Conservation (phyloP, 53 echinoderm and acorn worm genomes). For the Crossaster papposus region DNA sequence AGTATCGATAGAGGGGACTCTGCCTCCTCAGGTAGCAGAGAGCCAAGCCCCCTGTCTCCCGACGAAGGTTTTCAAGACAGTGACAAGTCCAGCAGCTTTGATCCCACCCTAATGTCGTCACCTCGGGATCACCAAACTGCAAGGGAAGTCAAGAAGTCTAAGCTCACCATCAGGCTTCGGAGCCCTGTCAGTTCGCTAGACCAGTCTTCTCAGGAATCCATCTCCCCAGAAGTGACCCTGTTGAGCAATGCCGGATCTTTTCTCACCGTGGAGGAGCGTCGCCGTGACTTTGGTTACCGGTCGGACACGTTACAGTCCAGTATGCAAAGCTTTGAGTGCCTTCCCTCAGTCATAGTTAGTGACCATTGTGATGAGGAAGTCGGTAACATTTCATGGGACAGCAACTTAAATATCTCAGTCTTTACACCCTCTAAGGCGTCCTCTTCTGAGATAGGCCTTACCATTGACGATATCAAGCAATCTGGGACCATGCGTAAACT, state of each 20-base stretch:
- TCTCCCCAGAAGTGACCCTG: background rate
- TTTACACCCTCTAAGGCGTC: background rate
- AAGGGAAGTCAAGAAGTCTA: constrained; percentile 43
- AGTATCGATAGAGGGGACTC: constrained; percentile 42
- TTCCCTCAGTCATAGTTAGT: constrained; percentile 69
- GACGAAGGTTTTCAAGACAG: constrained; percentile 89
- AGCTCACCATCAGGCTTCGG: constrained; percentile 45
- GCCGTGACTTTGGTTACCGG: constrained; percentile 60
- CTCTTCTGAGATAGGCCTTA: constrained; percentile 30
- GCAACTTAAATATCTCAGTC: constrained; percentile 6
- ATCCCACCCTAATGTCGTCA: background rate
- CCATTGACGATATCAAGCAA: constrained; percentile 60
- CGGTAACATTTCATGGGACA: constrained; percentile 36
- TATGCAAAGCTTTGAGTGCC: constrained; percentile 66
- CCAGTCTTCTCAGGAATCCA: constrained; percentile 29
- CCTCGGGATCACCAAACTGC: background rate
- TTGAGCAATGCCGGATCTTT: constrained; percentile 4
- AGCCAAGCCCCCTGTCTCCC: constrained; percentile 72
- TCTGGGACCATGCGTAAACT: constrained; percentile 66
- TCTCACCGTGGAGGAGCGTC: constrained; percentile 55
- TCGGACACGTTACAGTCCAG: constrained; percentile 60
- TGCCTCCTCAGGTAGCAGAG: constrained; percentile 3
- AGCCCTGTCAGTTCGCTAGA: constrained; percentile 33
- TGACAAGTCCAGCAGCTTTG: constrained; percentile 54
- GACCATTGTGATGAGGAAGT: constrained; percentile 71